These are phyloP conservation scores for Brachyptera risi DNA, from an alignment of 2,888 invertebrate genomes.

Conservation along the genomic window DNA sequence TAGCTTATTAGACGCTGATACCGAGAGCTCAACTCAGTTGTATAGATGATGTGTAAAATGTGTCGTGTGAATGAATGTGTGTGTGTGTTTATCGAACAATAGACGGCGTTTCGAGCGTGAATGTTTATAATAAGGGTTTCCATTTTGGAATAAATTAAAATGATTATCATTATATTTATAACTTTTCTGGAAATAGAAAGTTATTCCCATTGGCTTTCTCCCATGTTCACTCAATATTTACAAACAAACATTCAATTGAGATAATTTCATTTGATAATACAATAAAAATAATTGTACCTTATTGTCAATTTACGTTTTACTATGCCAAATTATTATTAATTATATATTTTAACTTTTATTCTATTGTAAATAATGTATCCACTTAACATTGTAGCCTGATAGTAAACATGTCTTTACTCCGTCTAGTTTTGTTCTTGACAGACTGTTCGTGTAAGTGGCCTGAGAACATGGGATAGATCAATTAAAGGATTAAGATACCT, in stretches of 20 bases:
- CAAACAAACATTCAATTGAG: slow-evolving; percentile 4
- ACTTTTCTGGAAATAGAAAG: slow-evolving; percentile 17
- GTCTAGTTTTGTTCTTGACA: too few species aligned
- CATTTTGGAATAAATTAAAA: slow-evolving; percentile 1
- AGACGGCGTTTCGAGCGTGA: neutral
- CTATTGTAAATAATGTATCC: too few species aligned
- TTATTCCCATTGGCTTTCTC: slow-evolving; percentile 19
- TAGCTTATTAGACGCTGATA: slow-evolving; percentile 25
- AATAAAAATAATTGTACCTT: too few species aligned
- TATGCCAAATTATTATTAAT: slow-evolving; percentile 16
- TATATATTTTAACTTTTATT: neutral
- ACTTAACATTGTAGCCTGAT: too few species aligned
- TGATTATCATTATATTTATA: slow-evolving; percentile 16
- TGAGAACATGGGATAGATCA: too few species aligned
- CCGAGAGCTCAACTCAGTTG: too few species aligned
- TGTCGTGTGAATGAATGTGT: slow-evolving; percentile 15
- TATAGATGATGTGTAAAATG: neutral
- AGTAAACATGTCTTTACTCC: too few species aligned
- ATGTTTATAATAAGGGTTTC: slow-evolving; percentile 6
- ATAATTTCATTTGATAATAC: slow-evolving; percentile 10
- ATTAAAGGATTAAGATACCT: too few species aligned
- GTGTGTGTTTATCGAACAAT: slow-evolving; percentile 14
- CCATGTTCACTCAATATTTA: slow-evolving; percentile 9
- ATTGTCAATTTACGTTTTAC: slow-evolving; percentile 12
- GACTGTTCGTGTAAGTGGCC: too few species aligned